phyloP scores from a whole-genome alignment of 2,113 vertebrate genomes.

The Antechinus flavipes region DNA sequence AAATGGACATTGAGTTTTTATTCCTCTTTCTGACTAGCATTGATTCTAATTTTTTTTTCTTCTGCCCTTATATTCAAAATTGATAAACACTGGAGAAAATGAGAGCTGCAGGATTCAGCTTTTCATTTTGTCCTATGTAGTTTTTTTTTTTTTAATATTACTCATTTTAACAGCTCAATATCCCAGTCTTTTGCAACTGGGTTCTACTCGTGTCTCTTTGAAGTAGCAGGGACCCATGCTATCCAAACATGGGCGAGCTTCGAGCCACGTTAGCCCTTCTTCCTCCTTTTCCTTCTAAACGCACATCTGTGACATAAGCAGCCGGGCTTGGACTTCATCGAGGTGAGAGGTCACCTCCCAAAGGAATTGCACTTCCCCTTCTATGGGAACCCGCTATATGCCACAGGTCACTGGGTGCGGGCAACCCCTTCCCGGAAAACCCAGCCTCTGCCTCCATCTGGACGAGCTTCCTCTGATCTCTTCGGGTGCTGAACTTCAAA shows the following conservation, averaged over 20 bases:
- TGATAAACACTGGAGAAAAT: conserved; percentile 53
- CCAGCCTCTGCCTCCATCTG: conserved; percentile 43
- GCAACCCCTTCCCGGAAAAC: conserved; percentile 67
- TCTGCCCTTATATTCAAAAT: conserved; percentile 54
- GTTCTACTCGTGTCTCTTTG: not conserved
- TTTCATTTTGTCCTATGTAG: conserved; percentile 52
- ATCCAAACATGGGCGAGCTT: conserved; percentile 57
- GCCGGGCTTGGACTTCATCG: conserved; percentile 73
- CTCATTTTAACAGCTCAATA: conserved; percentile 41
- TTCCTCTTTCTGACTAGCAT: conserved; percentile 42
- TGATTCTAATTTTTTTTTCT: conserved; percentile 56
- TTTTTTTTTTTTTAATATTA: conserved; percentile 51
- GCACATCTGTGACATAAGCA: conserved; percentile 56
- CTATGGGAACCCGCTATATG: conserved; percentile 33
- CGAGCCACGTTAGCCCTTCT: conserved; percentile 73
- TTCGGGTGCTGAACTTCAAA: conserved; percentile 91
- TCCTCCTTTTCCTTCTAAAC: conserved; percentile 62
- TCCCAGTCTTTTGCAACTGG: conserved; percentile 22
- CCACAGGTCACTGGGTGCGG: conserved; percentile 30
- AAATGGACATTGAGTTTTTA: conserved; percentile 64
- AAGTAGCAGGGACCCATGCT: conserved; percentile 45
- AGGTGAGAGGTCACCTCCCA: conserved; percentile 73
- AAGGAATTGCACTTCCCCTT: conserved; percentile 79
- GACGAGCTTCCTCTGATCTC: conserved; percentile 82
- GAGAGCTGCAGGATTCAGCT: conserved; percentile 51